Base-by-base conservation (phyloP, 2,113 vertebrate genomes). In the Etheostoma cragini region DNA sequence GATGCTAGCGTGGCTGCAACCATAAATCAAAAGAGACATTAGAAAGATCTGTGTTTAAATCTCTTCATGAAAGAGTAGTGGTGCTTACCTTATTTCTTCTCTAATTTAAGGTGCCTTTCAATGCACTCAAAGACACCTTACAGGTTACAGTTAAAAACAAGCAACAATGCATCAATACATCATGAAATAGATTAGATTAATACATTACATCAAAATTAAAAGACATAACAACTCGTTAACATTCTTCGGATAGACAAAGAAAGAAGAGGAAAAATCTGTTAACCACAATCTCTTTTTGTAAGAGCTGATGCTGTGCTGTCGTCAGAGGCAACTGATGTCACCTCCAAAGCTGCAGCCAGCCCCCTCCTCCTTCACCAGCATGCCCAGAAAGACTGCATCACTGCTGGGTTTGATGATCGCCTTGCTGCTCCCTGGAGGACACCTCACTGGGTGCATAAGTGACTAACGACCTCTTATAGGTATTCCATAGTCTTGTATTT, bases 301-400 rank as follows among this genome's bases (percentile, higher is more conserved):
- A 73, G 72, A 70, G 63, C 80, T 69, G 49, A 42, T 64, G 81
- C 80, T 72, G 52, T 60, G 69, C 86, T 91, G 87, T 57, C 85
- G 85, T 94, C 91, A 93, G 73, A 81, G 72, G 57, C 80, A 53
- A 72, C 79, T 89, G 87, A 92, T 89, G 91, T 86, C 89, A 91
- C 74, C 81, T 82, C 72, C 78, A 81, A 86, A 87, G 78, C 83
- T 54, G 13, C 64, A 26, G 61, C 6, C 54, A n/a, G 5, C 30
- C 70, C 74, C 69, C 75, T 11, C 30, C 69, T 52, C 67, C 65
- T 35, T 45, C 65, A 16, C 17, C 65, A 66, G 33, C 46, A 22
- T 63, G 57, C 78, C 73, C 60, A 73, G 64, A 65, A 26, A 58
- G 26, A 76, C 84, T 69, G 79, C 83, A 85, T 85, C 72, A 77